A percentile compares a stretch with the other conserved stretches of the same genome.
phyloP scores from a whole-genome alignment of 2,888 invertebrate species.

The Nineta flava region DNA sequence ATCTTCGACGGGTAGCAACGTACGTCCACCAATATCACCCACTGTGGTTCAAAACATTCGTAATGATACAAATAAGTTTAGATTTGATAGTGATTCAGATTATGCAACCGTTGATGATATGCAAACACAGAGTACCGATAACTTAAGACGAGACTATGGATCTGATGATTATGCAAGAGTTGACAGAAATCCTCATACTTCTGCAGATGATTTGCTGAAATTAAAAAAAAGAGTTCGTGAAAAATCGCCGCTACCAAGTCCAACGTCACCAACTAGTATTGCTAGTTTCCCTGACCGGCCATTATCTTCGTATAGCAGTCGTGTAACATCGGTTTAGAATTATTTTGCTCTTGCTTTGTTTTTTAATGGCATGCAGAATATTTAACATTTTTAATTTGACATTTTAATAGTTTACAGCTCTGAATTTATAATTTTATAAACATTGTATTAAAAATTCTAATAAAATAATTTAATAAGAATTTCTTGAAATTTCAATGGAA shows the following conservation, averaged over 20 bases:
- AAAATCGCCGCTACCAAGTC: neutral
- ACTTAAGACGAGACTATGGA: neutral
- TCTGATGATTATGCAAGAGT: neutral
- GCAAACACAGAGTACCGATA: conserved; percentile 11
- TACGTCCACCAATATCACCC: conserved; percentile 6
- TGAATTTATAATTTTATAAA: neutral
- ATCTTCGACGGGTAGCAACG: conserved; percentile 22
- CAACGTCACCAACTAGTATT: neutral
- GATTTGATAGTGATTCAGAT: conserved; percentile 12
- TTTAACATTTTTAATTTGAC: neutral
- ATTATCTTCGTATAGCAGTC: conserved; percentile 4
- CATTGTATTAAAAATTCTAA: conserved; percentile 10
- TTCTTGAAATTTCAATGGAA: conserved; percentile 6
- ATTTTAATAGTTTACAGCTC: neutral
- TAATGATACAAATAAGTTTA: neutral
- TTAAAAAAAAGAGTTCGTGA: neutral
- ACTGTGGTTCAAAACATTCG: neutral
- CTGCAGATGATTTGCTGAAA: neutral
- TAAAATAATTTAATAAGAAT: conserved; percentile 12
- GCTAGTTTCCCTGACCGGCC: conserved; percentile 4
- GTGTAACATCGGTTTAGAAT: conserved; percentile 1
- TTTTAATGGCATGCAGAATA: conserved; percentile 3
- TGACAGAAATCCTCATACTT: neutral
- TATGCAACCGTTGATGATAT: conserved; percentile 10
- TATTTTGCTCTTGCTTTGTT: neutral